These are phyloP conservation scores for Hermatobates lingyangjiaoensis DNA, from an alignment of 1,140 invertebrate species.

Conservation along the genomic window DNA sequence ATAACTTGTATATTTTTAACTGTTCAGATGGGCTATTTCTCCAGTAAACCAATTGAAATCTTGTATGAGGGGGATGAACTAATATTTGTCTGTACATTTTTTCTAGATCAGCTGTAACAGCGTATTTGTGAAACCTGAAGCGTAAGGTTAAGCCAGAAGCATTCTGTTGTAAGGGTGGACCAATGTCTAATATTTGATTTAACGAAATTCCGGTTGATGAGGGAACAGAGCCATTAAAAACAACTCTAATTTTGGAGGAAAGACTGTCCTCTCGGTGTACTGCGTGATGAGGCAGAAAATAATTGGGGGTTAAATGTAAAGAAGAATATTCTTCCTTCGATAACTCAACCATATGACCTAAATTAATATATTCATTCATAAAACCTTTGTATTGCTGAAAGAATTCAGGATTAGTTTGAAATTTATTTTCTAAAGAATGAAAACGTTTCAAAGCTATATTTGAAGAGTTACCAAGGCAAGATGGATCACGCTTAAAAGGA, in stretches of 20 bases:
- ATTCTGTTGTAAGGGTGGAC: constrained; percentile 17
- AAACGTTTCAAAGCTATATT: neutral
- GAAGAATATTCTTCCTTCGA: too few species aligned
- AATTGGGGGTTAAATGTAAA: neutral
- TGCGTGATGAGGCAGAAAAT: constrained; percentile 10
- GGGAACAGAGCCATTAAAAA: constrained; percentile 9
- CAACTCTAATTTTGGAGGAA: constrained; percentile 9
- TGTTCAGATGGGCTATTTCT: neutral
- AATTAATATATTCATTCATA: neutral
- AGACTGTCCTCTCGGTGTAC: constrained; percentile 4
- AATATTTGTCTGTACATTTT: constrained; percentile 14
- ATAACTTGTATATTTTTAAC: neutral
- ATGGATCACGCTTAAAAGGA: neutral
- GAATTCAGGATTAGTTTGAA: neutral
- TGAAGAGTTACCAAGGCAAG: neutral
- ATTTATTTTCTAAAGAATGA: neutral
- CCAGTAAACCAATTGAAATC: constrained; percentile 17
- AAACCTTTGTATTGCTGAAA: neutral
- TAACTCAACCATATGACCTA: neutral
- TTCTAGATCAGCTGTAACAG: constrained; percentile 6
- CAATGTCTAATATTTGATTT: constrained; percentile 16
- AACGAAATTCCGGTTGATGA: constrained; percentile 15
- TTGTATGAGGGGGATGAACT: constrained; percentile 4
- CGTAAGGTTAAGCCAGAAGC: constrained; percentile 9
- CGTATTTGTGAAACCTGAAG: constrained; percentile 6